Conservation (phyloP, 2,113 vertebrate species). For the Coregonus clupeaformis region DNA sequence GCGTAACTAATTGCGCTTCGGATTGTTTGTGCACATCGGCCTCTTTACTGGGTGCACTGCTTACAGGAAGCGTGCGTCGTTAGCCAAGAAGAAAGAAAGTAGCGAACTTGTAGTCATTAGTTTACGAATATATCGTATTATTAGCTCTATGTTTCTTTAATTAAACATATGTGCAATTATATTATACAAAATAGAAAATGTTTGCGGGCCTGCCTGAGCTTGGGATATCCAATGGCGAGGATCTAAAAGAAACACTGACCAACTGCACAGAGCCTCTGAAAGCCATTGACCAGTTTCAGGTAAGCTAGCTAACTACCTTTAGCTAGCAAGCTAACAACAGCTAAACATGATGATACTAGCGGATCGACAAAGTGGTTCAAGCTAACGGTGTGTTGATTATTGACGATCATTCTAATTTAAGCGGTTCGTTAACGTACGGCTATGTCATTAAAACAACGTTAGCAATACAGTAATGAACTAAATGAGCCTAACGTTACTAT, state of each 20-base stretch:
- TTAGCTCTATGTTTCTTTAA: not conserved
- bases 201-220: conserved; percentile 92
- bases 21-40: conserved; percentile 12
- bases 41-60: conserved; percentile 36
- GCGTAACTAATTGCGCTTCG: too few species aligned
- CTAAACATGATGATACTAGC: too few species aligned
- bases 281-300: conserved; percentile 98
- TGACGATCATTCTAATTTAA: too few species aligned
- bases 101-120: not conserved
- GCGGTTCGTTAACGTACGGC: too few species aligned
- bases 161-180: not conserved
- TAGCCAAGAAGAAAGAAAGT: not conserved
- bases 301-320: conserved; percentile 39
- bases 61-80: conserved; percentile 44
- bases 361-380: too few species aligned
- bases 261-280: conserved; percentile 98
- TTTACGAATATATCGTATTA: not conserved
- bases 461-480: too few species aligned
- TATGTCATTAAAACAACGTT: too few species aligned
- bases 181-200: conserved; percentile 60
- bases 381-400: too few species aligned
- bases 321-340: not conserved
- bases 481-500: too few species aligned
- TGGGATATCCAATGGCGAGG: conserved; percentile 94
- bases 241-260: conserved; percentile 95